Percentiles rank a stretch among this genome's conserved stretches.
These are phyloP conservation scores for Papilio demoleus DNA, from an alignment of 2,888 invertebrate species.

Conservation along the genomic window DNA sequence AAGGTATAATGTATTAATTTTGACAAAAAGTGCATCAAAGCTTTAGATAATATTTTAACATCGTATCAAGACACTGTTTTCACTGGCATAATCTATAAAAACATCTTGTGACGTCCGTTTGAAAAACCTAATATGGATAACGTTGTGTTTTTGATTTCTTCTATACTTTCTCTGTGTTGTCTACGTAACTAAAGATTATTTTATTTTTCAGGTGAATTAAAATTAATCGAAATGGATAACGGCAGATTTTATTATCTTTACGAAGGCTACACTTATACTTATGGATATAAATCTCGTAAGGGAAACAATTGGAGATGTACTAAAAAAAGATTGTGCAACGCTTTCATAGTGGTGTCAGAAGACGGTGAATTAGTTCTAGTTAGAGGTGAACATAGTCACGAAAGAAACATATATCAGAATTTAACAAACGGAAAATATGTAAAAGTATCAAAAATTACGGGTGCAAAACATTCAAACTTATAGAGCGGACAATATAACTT, in stretches of 20 bases:
- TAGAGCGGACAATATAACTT: background rate
- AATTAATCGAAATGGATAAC: slow-evolving; percentile 36
- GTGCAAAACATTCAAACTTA: slow-evolving; percentile 7
- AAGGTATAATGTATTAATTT: too few relatives aligned
- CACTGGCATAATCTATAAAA: too few relatives aligned
- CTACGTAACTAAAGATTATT: background rate
- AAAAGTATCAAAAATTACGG: slow-evolving; percentile 1
- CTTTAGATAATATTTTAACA: too few relatives aligned
- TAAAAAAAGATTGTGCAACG: slow-evolving; percentile 45
- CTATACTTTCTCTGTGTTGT: too few relatives aligned
- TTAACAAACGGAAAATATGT: slow-evolving; percentile 28
- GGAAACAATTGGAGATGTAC: slow-evolving; percentile 48
- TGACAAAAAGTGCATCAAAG: too few relatives aligned
- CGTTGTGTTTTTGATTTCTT: too few relatives aligned
- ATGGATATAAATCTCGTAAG: slow-evolving; percentile 39
- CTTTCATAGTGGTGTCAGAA: slow-evolving; percentile 43
- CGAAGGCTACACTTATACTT: slow-evolving; percentile 46
- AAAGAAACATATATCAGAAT: slow-evolving; percentile 48
- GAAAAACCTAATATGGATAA: too few relatives aligned
- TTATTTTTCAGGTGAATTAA: slow-evolving; percentile 27
- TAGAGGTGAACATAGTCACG: slow-evolving; percentile 46
- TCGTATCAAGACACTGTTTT: too few relatives aligned
- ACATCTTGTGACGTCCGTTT: too few relatives aligned
- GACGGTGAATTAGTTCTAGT: slow-evolving; percentile 40
- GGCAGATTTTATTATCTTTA: slow-evolving; percentile 47